Evolutionary conservation across 2,797 vertebrate species (phyloP), one percentile per base, ranked within the genome.

Genomic region (Eulemur albifrons): DNA sequence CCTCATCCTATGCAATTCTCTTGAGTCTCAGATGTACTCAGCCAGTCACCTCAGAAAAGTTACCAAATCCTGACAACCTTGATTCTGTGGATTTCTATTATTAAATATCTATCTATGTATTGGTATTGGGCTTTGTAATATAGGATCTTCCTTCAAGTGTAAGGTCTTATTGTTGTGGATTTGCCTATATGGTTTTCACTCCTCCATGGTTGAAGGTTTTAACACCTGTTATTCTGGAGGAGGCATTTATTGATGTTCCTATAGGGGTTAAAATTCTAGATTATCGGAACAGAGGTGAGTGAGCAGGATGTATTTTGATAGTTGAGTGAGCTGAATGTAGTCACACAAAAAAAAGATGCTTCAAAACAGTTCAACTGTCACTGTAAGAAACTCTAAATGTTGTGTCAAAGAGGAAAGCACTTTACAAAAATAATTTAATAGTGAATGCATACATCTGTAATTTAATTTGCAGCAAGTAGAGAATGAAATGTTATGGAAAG

Each of bases 301-400:
- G 38, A 57, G 35, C 61, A 75, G 40, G 52, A 48, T 27, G 0
- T 17, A 76, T 83, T 83, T 88, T 82, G 43, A 67, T 67, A 73
- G 48, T 63, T 70, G n/a, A 30, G 32, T 83, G 57, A 52, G 30
- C 30, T 59, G 38, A 89, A 83, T 14, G 40, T 91, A 23, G n/a
- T 7, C 11, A 65, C n/a, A 48, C 8, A 75, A 40, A 81, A 30
- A 27, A 48, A 70, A 40, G 10, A 13, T 90, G 69, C 54, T 83
- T 92, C 35, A 86, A 87, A 35, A 95, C 38, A 69, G 20, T 59
- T 59, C 83, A 91, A 72, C 75, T 91, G 67, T 89, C 82, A 27
- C 75, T 45, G 79, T 86, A 72, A 90, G 43, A 95, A 93, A 85
- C 40, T 65, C 57, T 89, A 63, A 88, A 69, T 50, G 43, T 27